Conservation (phyloP, 2,113 vertebrate species). For the Patagioenas fasciata region DNA sequence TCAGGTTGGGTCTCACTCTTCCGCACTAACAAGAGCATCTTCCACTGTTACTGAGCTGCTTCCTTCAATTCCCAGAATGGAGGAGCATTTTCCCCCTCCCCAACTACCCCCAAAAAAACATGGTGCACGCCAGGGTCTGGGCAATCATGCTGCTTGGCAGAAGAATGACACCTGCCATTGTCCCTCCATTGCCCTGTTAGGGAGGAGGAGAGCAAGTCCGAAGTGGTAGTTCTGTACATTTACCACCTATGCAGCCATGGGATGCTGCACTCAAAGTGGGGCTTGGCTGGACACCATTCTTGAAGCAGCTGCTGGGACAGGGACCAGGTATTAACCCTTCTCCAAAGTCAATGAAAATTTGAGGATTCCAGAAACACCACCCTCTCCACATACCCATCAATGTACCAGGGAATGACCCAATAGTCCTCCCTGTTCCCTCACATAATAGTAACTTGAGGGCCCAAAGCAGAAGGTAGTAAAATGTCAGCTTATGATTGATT, state of each 20-base stretch:
- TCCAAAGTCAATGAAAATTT: background rate
- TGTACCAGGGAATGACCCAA: background rate
- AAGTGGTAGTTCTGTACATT: too few species aligned
- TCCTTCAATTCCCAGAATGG: background rate
- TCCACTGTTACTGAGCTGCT: background rate
- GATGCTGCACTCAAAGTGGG: background rate
- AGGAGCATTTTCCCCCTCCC: background rate
- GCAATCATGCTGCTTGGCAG: background rate
- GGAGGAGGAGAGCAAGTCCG: background rate
- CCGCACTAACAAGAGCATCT: background rate
- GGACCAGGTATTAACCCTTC: background rate
- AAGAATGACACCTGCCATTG: background rate
- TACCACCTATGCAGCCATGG: background rate
- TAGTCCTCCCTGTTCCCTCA: background rate
- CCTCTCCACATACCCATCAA: fast-evolving
- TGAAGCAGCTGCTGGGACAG: background rate
- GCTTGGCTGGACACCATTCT: background rate
- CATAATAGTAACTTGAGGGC: fast-evolving
- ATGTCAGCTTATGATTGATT: background rate
- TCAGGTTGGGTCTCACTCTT: background rate
- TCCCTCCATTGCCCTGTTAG: too few species aligned
- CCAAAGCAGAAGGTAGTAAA: background rate
- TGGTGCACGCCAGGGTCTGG: fast-evolving
- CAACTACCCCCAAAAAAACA: background rate
- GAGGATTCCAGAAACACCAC: background rate